A percentile compares a stretch with the other conserved stretches of the same genome.
Conservation (phyloP, 2,888 invertebrate genomes). For the Heliothis peltigera region DNA sequence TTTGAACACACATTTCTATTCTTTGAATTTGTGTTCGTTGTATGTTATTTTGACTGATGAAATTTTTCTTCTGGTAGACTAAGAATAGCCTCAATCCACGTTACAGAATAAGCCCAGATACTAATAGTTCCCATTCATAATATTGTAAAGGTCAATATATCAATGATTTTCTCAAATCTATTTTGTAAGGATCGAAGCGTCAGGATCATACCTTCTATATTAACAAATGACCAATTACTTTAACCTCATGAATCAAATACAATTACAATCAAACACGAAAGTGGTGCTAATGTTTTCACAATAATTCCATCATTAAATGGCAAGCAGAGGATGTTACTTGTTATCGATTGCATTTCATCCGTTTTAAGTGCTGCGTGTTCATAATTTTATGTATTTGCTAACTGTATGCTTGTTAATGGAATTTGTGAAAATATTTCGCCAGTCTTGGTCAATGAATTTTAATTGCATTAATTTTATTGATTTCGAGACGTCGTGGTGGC, state of each 20-base stretch:
- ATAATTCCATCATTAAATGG: constrained; percentile 26
- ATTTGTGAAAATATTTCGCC: constrained; percentile 7
- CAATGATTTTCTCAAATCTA: too few relatives aligned
- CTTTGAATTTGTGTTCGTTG: too few relatives aligned
- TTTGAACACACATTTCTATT: neutral
- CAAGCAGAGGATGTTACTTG: constrained; percentile 48
- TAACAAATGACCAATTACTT: neutral
- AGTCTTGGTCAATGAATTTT: constrained; percentile 8
- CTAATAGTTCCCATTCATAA: too few relatives aligned
- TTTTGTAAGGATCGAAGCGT: too few relatives aligned
- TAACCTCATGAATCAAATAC: constrained; percentile 19
- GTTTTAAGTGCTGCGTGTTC: constrained; percentile 36
- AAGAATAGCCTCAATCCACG: too few relatives aligned
- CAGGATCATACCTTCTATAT: neutral
- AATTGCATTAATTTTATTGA: too few relatives aligned
- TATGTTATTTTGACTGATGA: too few relatives aligned
- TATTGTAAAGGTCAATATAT: too few relatives aligned
- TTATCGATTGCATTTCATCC: constrained; percentile 54
- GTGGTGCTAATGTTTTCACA: constrained; percentile 44
- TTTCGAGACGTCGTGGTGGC: too few relatives aligned
- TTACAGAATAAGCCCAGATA: neutral
- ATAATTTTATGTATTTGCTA: constrained; percentile 32
- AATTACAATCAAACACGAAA: constrained; percentile 25
- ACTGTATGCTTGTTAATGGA: constrained; percentile 30
- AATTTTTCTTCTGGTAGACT: too few relatives aligned